Evolutionary conservation across 1,140 invertebrate genomes (phyloP).

Genomic region (Diabrotica virgifera): DNA sequence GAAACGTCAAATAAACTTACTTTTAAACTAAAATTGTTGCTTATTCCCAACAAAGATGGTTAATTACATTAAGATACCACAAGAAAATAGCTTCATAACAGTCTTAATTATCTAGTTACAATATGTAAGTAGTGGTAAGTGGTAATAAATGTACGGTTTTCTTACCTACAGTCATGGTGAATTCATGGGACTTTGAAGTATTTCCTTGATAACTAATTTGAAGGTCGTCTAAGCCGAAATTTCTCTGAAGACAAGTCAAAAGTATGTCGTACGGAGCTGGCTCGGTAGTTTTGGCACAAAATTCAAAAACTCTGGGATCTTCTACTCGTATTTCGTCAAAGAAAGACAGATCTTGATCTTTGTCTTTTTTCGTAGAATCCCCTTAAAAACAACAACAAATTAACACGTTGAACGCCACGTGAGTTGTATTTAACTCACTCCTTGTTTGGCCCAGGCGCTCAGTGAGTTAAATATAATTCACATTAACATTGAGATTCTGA

Average conservation of each 20-base stretch:
- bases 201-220: constrained; percentile 80
- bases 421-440: too few species aligned
- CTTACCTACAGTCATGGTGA: constrained; percentile 85
- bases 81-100: too few species aligned
- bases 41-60: too few species aligned
- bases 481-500: too few species aligned
- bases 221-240: constrained; percentile 87
- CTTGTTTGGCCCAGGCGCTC: too few species aligned
- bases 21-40: too few species aligned
- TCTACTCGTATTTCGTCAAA: constrained; percentile 93
- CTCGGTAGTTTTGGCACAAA: constrained; percentile 92
- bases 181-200: constrained; percentile 88
- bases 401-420: too few species aligned
- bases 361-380: constrained; percentile 49
- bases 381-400: constrained; percentile 24
- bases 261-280: constrained; percentile 92
- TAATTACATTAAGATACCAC: too few species aligned
- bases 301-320: constrained; percentile 89
- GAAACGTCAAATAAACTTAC: too few species aligned
- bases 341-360: constrained; percentile 69
- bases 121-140: too few species aligned
- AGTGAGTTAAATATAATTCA: too few species aligned
- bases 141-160: background rate
- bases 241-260: constrained; percentile 87
- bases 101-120: too few species aligned